phyloP scores from a whole-genome alignment of 2,797 vertebrate species.

The Percopsis omiscomaycus region DNA sequence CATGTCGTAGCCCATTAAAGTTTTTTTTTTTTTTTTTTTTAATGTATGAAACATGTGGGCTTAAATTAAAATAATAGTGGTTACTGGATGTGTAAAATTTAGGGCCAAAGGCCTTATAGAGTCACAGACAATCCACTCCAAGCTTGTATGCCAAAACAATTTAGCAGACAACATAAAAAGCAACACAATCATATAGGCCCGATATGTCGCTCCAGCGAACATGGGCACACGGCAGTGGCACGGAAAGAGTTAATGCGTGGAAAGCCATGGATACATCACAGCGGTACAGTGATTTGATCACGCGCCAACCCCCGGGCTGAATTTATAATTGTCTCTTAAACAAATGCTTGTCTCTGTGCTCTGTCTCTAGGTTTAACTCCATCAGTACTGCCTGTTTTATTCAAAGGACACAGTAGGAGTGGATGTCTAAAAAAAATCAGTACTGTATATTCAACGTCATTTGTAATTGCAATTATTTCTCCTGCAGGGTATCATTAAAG shows the following conservation, averaged over 20 bases:
- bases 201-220: slow-evolving; percentile 5
- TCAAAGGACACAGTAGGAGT: slow-evolving; percentile 1
- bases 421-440: not conserved
- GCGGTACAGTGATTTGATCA: slow-evolving; percentile 57
- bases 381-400: slow-evolving; percentile 29
- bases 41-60: no score
- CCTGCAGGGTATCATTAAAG: not conserved
- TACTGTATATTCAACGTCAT: not conserved
- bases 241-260: slow-evolving; percentile 53
- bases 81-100: not conserved
- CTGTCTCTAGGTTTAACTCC: slow-evolving; percentile 52
- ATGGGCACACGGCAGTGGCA: slow-evolving; percentile 30
- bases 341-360: slow-evolving; percentile 43
- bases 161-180: slow-evolving; percentile 45
- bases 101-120: not conserved
- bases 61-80: no score
- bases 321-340: slow-evolving; percentile 64
- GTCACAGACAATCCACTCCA: not conserved
- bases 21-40: no score
- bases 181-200: slow-evolving; percentile 33
- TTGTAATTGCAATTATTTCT: not conserved
- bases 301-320: slow-evolving; percentile 44
- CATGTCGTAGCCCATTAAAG: no score
- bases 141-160: slow-evolving; percentile 59
- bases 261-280: slow-evolving; percentile 70